phyloP scores from a whole-genome alignment of 2,797 vertebrate species.

The Eidolon dupreanum region DNA sequence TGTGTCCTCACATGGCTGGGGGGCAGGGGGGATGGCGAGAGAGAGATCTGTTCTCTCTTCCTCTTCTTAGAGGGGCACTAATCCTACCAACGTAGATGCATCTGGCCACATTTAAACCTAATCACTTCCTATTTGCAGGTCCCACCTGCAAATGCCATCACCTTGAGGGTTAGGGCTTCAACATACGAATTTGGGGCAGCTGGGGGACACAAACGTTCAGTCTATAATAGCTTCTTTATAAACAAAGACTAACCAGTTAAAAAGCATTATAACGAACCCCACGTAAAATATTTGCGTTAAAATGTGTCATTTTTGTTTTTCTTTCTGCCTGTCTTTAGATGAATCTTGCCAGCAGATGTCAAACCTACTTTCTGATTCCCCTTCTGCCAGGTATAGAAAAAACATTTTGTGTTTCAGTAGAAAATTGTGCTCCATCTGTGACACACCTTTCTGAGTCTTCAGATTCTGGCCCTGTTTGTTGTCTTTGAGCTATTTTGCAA shows the following conservation, averaged over 20 bases:
- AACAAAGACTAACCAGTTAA: not conserved
- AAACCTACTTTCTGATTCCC: not conserved
- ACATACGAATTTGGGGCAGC: not conserved
- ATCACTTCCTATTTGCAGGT: not conserved
- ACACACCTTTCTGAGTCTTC: not conserved
- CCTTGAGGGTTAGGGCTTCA: not conserved
- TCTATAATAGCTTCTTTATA: not conserved
- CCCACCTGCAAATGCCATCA: not conserved
- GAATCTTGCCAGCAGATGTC: not conserved
- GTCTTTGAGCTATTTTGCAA: not conserved
- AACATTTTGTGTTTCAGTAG: not conserved
- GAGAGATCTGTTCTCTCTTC: not conserved
- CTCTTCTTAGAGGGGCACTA: not conserved
- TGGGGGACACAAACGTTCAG: not conserved
- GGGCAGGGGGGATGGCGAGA: accelerated
- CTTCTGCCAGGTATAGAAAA: not conserved
- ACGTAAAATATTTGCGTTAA: not conserved
- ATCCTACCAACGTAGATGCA: not conserved
- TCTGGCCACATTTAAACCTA: not conserved
- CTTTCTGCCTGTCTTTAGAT: not conserved
- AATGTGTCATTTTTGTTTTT: not conserved
- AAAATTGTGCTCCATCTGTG: not conserved
- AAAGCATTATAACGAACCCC: not conserved
- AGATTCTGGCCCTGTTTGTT: not conserved
- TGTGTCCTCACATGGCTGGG: not conserved